These are phyloP conservation scores for Alligator mississippiensis DNA, from an alignment of 2,113 vertebrate genomes.

Conservation along the genomic window DNA sequence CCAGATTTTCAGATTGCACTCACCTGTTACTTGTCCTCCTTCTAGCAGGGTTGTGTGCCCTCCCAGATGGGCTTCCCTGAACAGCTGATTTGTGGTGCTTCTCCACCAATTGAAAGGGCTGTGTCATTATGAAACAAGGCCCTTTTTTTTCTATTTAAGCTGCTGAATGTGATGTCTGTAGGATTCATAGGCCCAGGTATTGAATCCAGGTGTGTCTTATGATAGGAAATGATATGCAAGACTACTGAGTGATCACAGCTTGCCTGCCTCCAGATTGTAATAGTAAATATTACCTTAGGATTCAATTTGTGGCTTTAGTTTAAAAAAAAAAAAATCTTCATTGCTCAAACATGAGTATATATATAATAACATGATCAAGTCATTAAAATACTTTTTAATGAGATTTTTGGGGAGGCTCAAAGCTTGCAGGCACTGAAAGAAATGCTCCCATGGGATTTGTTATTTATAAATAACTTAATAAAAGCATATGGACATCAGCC, in stretches of 20 bases:
- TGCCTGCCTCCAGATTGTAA: neutral
- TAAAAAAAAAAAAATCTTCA: neutral
- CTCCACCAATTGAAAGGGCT: neutral
- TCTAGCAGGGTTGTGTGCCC: neutral
- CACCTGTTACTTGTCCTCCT: neutral
- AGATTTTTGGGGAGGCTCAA: constrained; percentile 51
- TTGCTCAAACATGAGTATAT: neutral
- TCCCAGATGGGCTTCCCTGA: neutral
- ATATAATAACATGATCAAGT: neutral
- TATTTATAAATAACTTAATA: constrained; percentile 71
- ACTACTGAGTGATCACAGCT: neutral
- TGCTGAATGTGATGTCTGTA: neutral
- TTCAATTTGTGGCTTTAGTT: neutral
- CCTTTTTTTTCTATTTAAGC: neutral
- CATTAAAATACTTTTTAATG: constrained; percentile 37
- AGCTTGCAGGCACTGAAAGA: constrained; percentile 40
- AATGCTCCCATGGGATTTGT: constrained; percentile 43
- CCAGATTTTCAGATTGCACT: neutral
- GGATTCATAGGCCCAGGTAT: accelerated
- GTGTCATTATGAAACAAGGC: neutral
- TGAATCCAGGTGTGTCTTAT: accelerated
- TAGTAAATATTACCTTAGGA: neutral
- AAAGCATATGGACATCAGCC: constrained; percentile 39
- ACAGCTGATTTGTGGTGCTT: neutral
- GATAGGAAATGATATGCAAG: neutral